Evolutionary conservation across 2,888 invertebrate genomes (phyloP), one percentile per base, ranked within the genome.

Genomic region (Thelaira solivaga): DNA sequence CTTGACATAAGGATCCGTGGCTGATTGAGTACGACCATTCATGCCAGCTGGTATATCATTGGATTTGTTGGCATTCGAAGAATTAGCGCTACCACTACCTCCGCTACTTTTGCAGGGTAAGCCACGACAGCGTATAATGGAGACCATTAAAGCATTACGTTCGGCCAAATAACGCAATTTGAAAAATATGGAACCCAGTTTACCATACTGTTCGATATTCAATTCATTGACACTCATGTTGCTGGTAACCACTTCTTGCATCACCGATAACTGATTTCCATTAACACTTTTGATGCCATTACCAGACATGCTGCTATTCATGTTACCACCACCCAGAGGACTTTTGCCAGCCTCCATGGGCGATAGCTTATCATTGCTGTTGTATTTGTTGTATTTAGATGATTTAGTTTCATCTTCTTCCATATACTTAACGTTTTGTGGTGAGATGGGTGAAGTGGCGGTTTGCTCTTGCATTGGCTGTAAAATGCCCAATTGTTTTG

Each of bases 1-100:
- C 89, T 99, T 99, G 36, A 99, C 97, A 89, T 99, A 99, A 0
- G 99, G 99, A 91, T 99, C 99, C 2, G 89, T 89, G 18, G 88
- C 89, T 1, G 86, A 83, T 82, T 89, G 89, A 4, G 88, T 89
- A 73, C 89, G 89, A 51, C 89, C 89, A 84, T 89, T 89, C 83
- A 88, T 85, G 57, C 87, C 88, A 10, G 86, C 83, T 41, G 89
- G 89, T 75, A 89, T 84, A 84, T 89, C 89, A 6, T 94, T 94
- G 7, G 95, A 95, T n/a, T 87, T 86, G 53, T 81, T 82, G 39
- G 41, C 47, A 39, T 20, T 53, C 64, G 78, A 51, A 59, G 80
- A 20, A 80, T 72, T 64, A 69, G 47, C 57, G 1, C 94, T 94
- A 11, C 95, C 95, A 18, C 83, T 85, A 1, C 84, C 82, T 11